Base-by-base conservation (phyloP, 2,888 invertebrate species). In the Brachyptera putata region DNA sequence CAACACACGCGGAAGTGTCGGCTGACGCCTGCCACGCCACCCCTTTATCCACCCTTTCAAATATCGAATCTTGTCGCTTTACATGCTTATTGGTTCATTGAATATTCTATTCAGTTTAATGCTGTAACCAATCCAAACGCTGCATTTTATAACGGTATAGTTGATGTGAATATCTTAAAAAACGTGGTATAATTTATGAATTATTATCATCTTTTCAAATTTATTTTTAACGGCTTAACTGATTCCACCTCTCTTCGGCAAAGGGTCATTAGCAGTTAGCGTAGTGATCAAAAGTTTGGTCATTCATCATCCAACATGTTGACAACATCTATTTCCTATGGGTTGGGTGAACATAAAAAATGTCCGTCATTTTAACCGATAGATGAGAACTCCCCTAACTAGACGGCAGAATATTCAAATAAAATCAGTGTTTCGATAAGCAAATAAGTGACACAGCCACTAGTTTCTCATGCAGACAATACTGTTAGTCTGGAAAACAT, bases 71-170 rank as follows among this genome's bases (percentile, higher is more conserved):
- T 3, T 11, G n/a, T 49, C 49, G 16, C 49, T n/a, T 24, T n/a
- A 36, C 22, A 57, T 57, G 25, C 39, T 50, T 39, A 55, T 60
- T 60, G 60, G 60, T 14, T 30, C 43, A 55, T 36, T 60, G 22
- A 41, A n/a, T 60, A 56, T 55, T 41, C 46, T 34, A 46, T 56
- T 56, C 46, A 60, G 55, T n/a, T 16, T 30, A 30, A 16, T n/a
- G 26, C n/a, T 34, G 24, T 36, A 34, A 43, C 60, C 60, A 60
- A 55, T 56, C 56, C 41, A 22, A 26, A 9, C 22, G 37, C 13
- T 24, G 22, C 26, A 34, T 25, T 18, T 24, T 16, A 24, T 53
- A 53, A 5, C 46, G 46, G 39, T n/a, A 39, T 9, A 4, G 14
- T 9, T 9, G 7, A n/a, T n/a, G 39, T n/a, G 30, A 30, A 30